These are phyloP conservation scores for Lordiphosa fenestrarum DNA, from an alignment of 2,888 invertebrate species.

Conservation along the genomic window DNA sequence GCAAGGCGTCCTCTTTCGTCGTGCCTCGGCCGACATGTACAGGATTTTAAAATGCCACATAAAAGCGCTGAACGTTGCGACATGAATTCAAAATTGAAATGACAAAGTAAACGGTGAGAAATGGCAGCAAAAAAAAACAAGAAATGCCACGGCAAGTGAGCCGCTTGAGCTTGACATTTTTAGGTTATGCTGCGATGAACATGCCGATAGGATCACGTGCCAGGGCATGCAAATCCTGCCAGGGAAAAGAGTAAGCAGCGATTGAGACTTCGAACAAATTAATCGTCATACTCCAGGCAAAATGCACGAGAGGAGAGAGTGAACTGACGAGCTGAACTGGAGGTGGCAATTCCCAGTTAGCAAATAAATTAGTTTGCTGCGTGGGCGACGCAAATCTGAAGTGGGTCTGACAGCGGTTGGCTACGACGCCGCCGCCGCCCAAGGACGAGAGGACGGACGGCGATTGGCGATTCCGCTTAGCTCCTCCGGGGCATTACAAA, in stretches of 20 bases:
- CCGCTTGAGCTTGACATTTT: slow-evolving; percentile 64
- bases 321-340: slow-evolving; percentile 3
- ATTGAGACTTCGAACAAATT: slow-evolving; percentile 65
- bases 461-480: slow-evolving; percentile 1
- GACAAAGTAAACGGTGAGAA: slow-evolving; percentile 58
- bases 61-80: slow-evolving; percentile 53
- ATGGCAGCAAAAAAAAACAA: slow-evolving; percentile 13
- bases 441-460: neutral
- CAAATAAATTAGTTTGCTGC: slow-evolving; percentile 68
- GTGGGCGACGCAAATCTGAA: slow-evolving; percentile 68
- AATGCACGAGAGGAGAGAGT: neutral
- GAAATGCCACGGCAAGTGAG: slow-evolving; percentile 11
- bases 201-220: slow-evolving; percentile 50
- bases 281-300: slow-evolving; percentile 47
- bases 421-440: slow-evolving; percentile 1
- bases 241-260: slow-evolving; percentile 33
- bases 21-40: slow-evolving; percentile 57
- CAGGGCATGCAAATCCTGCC: slow-evolving; percentile 54
- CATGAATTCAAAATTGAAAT: slow-evolving; percentile 65
- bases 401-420: slow-evolving; percentile 65
- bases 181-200: slow-evolving; percentile 70
- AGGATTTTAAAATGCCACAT: slow-evolving; percentile 69
- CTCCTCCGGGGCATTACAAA: slow-evolving; percentile 27
- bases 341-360: slow-evolving; percentile 57
- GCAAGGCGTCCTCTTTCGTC: slow-evolving; percentile 25